Evolutionary conservation across 2,797 vertebrate species (phyloP), one percentile per base, ranked within the genome.

Genomic region (Melanotaenia maccullochi): DNA sequence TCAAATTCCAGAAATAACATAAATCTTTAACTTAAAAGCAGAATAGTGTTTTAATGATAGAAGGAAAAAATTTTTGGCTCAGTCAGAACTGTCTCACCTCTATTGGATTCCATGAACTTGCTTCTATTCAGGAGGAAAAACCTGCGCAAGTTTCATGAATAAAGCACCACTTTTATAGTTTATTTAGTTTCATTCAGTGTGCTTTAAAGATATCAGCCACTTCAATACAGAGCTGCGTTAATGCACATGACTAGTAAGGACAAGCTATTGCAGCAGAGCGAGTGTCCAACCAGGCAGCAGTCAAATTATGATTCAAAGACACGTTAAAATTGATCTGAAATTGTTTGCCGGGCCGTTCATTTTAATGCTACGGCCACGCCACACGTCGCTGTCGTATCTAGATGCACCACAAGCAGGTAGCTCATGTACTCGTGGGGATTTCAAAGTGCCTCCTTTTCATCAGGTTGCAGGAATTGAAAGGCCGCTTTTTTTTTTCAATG

Each of bases 81-180:
- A 49, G 49, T 1, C 55, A 58, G 61, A 13, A n/a, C 71, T 68
- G 76, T 71, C 79, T 59, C 40, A 36, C 76, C 47, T 51, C 62
- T 66, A 8, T 68, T 44, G 61, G 35, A 80, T 68, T 54, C 65
- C 52, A 36, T 32, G 4, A 25, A 57, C 42, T 56, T 44, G 80
- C 71, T 74, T 68, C 69, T 75, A 3, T 4, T 60, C 28, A 75
- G 56, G 24, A 83, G 76, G 78, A 89, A 75, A 72, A 62, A 76
- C 76, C 91, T 89, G 42, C 40, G 40, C 80, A 90, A 89, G 85
- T 87, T 83, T 89, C 73, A 86, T 77, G 63, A 92, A 90, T 90
- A 84, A 91, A 94, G 93, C 92, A 93, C 90, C 90, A 90, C 89
- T 90, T 92, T 92, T 87, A 87, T 84, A 83, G 66, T 93, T 90